Evolutionary conservation across 2,113 vertebrate genomes (phyloP).

Genomic region (Machaerirhynchus nigripectus): DNA sequence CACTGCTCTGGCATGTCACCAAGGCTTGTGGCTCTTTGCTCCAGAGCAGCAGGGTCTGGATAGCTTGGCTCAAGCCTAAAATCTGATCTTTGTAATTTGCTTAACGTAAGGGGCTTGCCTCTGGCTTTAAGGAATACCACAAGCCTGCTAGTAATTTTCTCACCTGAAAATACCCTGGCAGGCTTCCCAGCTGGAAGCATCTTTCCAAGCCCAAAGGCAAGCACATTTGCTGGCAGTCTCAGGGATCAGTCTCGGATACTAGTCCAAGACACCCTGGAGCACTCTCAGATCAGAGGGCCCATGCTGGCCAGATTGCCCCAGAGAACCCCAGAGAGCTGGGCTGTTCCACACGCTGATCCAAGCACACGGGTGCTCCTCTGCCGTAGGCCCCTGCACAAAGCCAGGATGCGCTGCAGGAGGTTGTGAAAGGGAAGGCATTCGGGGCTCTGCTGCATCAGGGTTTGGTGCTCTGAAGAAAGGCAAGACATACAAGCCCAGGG

Average conservation of each 20-base stretch:
- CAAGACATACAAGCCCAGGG: neutral
- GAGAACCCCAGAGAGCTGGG: neutral
- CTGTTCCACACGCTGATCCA: neutral
- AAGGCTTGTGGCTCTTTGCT: neutral
- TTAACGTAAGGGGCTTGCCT: neutral
- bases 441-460: neutral
- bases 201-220: neutral
- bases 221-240: neutral
- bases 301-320: neutral
- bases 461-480: neutral
- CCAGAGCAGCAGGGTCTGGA: neutral
- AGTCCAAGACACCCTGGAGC: neutral
- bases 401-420: neutral
- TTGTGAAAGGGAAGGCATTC: fast-evolving
- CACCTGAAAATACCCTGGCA: constrained; percentile 20
- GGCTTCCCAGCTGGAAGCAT: neutral
- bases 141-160: neutral
- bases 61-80: neutral
- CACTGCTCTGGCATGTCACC: neutral
- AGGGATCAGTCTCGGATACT: neutral
- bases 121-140: neutral
- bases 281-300: neutral
- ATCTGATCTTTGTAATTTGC: neutral
- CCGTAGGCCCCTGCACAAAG: fast-evolving
- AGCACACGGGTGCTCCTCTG: neutral